Percentiles rank a stretch among this genome's conserved stretches.
Conservation (phyloP, 2,797 vertebrate genomes). For the Adelosebastes latens region DNA sequence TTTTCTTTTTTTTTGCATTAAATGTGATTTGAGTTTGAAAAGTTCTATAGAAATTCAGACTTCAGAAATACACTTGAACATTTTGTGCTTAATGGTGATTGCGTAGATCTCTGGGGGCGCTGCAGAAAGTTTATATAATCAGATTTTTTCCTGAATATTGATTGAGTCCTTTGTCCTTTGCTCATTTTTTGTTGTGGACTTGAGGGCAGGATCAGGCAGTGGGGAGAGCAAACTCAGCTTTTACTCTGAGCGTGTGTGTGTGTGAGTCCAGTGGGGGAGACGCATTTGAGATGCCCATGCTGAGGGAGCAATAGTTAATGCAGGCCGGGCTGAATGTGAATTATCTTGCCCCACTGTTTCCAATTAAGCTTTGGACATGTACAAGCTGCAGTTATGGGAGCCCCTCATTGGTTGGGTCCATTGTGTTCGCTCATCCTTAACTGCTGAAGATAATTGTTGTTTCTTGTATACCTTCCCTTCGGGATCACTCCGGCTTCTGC, state of each 20-base stretch:
- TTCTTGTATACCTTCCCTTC: constrained; percentile 68
- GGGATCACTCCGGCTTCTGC: constrained; percentile 46
- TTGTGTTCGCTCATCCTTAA: constrained; percentile 77
- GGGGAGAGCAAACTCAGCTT: constrained; percentile 38
- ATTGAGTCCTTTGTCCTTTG: constrained; percentile 56
- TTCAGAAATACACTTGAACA: constrained; percentile 11
- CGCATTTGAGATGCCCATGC: constrained; percentile 61
- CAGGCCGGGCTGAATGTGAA: constrained; percentile 72
- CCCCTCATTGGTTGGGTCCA: constrained; percentile 62
- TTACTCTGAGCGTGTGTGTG: neutral
- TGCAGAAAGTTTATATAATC: constrained; percentile 43
- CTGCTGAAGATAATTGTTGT: constrained; percentile 79
- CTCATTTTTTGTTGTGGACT: constrained; percentile 51
- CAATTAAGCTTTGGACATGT: constrained; percentile 77
- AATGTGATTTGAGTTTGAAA: constrained; percentile 21
- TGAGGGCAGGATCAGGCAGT: constrained; percentile 20
- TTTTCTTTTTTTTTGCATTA: neutral
- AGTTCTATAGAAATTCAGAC: neutral
- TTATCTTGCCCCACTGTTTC: constrained; percentile 79
- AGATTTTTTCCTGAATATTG: constrained; percentile 39
- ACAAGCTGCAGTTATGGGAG: constrained; percentile 73
- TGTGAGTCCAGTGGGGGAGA: constrained; percentile 25
- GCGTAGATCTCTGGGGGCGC: constrained; percentile 16
- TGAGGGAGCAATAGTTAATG: constrained; percentile 74
- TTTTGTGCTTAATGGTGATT: constrained; percentile 39